Evolutionary conservation across 2,113 vertebrate species (phyloP), one percentile per base, ranked within the genome.

Genomic region (Crocuta crocuta): DNA sequence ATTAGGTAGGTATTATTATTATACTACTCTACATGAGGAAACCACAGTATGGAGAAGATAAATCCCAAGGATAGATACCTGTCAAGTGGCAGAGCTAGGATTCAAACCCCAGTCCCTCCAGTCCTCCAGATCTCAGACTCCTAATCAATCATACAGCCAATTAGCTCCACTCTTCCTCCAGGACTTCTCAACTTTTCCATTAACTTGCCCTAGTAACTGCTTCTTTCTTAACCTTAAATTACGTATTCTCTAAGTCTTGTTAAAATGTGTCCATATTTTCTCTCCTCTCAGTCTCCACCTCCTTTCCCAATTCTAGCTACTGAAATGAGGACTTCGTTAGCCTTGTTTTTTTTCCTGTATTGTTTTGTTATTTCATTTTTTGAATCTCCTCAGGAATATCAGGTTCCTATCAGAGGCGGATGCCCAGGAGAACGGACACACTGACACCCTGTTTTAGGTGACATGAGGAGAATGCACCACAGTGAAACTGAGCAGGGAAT

Each of bases 221-320:
- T 88, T 87, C 21, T 94, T 21, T 21, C 78, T 91, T 93, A 82
- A 79, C 7, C 10, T 71, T 71, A 85, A 87, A 84, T 79, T 88
- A 23, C 68, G 2, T 61, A 50, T 89, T 83, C 45, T 79, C n/a
- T n/a, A 66, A 63, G 3, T 28, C 39, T 94, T 94, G 39, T 61
- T 89, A 74, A 70, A 45, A 66, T 78, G n/a, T 81, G 28, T 61
- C 74, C 8, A 13, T 84, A 50, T 35, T 89, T 16, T 81, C 35
- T 71, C 50, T 39, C 33, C 55, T 55, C 10, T 11, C 53, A 12
- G 53, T 48, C 1, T 23, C 10, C 48, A 66, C 39, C 63, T 92
- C 16, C 65, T 76, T 80, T 80, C 45, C 23, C 78, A 86, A 35
- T 81, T 94, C 28, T 82, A 28, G 61, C 73, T 85, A 73, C 31